phyloP scores from a whole-genome alignment of 2,888 invertebrate genomes.

The Drepana falcataria region DNA sequence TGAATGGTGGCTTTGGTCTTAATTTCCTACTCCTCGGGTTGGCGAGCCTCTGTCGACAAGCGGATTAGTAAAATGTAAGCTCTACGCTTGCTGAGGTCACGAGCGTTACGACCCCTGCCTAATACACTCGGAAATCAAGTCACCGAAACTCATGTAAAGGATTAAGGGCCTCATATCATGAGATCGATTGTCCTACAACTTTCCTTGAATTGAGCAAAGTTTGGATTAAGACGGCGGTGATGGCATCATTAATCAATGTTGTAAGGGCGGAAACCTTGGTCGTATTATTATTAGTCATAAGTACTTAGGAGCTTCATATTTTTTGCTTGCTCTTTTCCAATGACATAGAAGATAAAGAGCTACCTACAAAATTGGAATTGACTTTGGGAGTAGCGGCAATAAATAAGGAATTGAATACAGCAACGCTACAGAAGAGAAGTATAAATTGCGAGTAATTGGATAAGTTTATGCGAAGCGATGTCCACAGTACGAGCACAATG shows the following conservation, averaged over 20 bases:
- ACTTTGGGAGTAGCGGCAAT: not conserved
- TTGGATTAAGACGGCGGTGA: constrained; percentile 22
- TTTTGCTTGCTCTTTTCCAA: no score
- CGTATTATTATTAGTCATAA: no score
- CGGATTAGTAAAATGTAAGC: constrained; percentile 44
- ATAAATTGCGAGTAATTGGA: constrained; percentile 52
- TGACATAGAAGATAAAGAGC: no score
- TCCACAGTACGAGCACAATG: constrained; percentile 28
- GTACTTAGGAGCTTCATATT: no score
- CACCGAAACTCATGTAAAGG: constrained; percentile 52
- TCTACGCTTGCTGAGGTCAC: constrained; percentile 20
- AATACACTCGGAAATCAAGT: constrained; percentile 34
- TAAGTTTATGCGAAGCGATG: constrained; percentile 45
- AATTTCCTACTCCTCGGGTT: constrained; percentile 13
- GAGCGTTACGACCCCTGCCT: constrained; percentile 25
- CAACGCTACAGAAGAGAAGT: constrained; percentile 20
- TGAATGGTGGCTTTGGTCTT: constrained; percentile 8
- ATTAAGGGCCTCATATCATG: constrained; percentile 35
- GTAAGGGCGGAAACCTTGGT: no score
- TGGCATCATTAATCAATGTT: not conserved
- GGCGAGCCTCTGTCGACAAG: constrained; percentile 31
- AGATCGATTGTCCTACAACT: constrained; percentile 31
- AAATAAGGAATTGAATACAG: constrained; percentile 12
- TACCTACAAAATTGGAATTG: constrained; percentile 1
- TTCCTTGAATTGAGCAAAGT: constrained; percentile 32